phyloP scores from a whole-genome alignment of 2,113 vertebrate species.

The Hypocryptadius cinnamomeus region DNA sequence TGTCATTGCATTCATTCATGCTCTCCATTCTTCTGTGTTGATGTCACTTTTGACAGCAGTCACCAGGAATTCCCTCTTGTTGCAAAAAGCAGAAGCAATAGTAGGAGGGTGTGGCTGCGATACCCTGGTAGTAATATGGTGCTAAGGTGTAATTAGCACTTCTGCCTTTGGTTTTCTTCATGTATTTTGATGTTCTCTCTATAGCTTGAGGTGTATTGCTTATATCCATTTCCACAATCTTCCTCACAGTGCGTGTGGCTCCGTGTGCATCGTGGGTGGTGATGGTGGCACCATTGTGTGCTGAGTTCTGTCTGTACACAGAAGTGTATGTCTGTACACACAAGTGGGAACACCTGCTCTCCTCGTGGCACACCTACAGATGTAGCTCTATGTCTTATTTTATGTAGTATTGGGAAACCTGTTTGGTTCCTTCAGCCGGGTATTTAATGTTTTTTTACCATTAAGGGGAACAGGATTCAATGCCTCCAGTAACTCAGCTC shows the following conservation, averaged over 20 bases:
- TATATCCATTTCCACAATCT: background rate
- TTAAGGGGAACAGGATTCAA: background rate
- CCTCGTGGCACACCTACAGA: background rate
- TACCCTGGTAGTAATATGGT: background rate
- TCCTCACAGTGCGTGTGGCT: background rate
- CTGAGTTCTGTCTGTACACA: background rate
- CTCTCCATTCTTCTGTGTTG: background rate
- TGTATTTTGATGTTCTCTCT: background rate
- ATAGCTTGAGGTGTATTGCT: background rate
- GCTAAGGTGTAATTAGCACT: background rate
- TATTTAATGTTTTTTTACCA: background rate
- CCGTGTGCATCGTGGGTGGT: fast-evolving
- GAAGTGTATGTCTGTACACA: too few species aligned
- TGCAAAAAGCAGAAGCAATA: background rate
- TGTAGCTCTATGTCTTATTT: background rate
- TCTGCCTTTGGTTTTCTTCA: background rate
- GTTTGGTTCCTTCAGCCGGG: background rate
- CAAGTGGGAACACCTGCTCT: background rate
- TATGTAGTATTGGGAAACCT: background rate
- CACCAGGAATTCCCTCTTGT: background rate
- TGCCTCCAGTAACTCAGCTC: background rate
- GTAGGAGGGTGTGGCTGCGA: background rate
- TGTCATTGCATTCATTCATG: background rate
- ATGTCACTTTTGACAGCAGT: background rate
- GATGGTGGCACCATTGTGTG: background rate